Base-by-base conservation (phyloP, 2,888 invertebrate species). In the Cremastinae sp. region DNA sequence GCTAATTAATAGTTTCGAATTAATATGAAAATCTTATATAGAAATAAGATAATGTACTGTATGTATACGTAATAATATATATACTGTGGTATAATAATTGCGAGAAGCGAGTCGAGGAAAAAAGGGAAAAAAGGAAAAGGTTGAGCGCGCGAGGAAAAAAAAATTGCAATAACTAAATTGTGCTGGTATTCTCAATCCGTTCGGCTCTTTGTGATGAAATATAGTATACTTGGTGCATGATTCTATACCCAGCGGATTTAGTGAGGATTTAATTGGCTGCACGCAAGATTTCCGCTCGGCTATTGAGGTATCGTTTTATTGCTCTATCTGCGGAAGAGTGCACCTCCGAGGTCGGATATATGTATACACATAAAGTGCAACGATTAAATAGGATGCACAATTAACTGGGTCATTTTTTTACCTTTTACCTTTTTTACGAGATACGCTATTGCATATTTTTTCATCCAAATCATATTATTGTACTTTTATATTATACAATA, bases 301-400 rank as follows among this genome's bases (percentile, higher is more conserved):
- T 54, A 66, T 75, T 66, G 58, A 8, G 18, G 12, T 62, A 22
- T 51, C n/a, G n/a, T n/a, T n/a, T n/a, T n/a, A n/a, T n/a, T n/a
- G n/a, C n/a, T n/a, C n/a, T n/a, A n/a, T n/a, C n/a, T n/a, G n/a
- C 62, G 66, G 72, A 75, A 75, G 68, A 36, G 22, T 64, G 38
- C n/a, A 18, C 5, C 28, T 64, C 9, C 76, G 69, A 74, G 74
- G 74, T 28, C 45, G 4, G 10, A 28, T 34, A 41, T n/a, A n/a
- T n/a, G 41, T 20, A 62, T 49, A 45, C 47, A 16, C 43, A 10
- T 47, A n/a, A n/a, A n/a, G n/a, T n/a, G n/a, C n/a, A n/a, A n/a
- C 10, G 8, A 43, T 18, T 51, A 28, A 38, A 41, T 38, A 51
- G 41, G 65, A 73, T 64, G 69, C 41, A 58, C 36, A 41, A 8